Base-by-base conservation (phyloP, 2,888 invertebrate species). In the Tupiocoris notatus region DNA sequence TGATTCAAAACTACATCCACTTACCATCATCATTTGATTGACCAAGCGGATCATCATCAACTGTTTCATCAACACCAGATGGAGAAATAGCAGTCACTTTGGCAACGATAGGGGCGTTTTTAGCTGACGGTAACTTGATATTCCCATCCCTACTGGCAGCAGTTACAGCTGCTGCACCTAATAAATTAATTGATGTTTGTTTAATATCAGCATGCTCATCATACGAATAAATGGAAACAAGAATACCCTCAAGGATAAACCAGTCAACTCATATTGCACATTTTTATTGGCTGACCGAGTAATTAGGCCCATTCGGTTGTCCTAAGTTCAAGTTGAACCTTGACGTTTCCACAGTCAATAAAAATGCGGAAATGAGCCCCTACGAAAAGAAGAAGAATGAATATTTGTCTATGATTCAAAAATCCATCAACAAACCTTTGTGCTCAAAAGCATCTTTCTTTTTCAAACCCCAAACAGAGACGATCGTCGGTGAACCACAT, bases 381-480 rank as follows among this genome's bases (percentile, higher is more conserved):
- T n/a, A n/a, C 39, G 39, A 39, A 39, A 39, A 39, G 39, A 3
- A 12, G 12, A 39, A 39, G 12, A 39, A 39, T 39, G 39, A 39
- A n/a, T n/a, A n/a, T n/a, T n/a, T n/a, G n/a, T n/a, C n/a, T n/a
- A n/a, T n/a, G n/a, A n/a, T n/a, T n/a, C n/a, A n/a, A n/a, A n/a
- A n/a, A n/a, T n/a, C 59, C 12, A 18, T 12, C 7, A 18, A 24
- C 65, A 1, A 7, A 68, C 73, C 73, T 73, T 57, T 61, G 0
- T 20, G 39, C 23, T 73, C 73, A n/a, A n/a, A n/a, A 3, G 39
- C n/a, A 2, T 61, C 73, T 54, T 62, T 73, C 63, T 73, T 73
- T 22, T 61, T 63, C 24, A 70, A 24, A n/a, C 70, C 25, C 73
- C 73, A 73, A 1, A 62, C 73, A 21, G 73, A 73, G 17, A 73